A percentile compares a stretch with the other conserved stretches of the same genome.
Evolutionary conservation across 2,113 vertebrate genomes (phyloP).

Genomic region (Larimichthys crocea): DNA sequence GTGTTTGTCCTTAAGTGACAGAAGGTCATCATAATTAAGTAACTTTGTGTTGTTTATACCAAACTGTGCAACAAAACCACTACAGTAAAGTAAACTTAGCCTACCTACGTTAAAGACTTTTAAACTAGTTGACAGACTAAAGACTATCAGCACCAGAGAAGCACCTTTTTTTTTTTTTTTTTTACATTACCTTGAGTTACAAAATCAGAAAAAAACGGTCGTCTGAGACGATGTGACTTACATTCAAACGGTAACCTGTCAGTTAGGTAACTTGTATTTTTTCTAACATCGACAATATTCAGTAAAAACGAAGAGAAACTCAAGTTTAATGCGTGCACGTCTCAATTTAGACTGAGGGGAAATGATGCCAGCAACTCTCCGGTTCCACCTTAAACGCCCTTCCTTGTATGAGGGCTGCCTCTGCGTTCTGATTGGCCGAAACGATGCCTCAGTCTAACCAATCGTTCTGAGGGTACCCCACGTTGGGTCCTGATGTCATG

Average conservation of each 20-base stretch:
- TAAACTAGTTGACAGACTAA: background rate
- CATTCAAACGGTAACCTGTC: slow-evolving; percentile 6
- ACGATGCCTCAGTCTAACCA: slow-evolving; percentile 51
- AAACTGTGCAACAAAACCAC: background rate
- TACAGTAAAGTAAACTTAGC: background rate
- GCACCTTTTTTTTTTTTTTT: background rate
- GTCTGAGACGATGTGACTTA: background rate
- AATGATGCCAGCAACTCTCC: background rate
- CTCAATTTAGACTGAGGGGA: slow-evolving; percentile 60
- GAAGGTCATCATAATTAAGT: background rate
- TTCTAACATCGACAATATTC: slow-evolving; percentile 3
- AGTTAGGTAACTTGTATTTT: background rate
- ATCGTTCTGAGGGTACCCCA: slow-evolving; percentile 69
- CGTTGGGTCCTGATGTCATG: slow-evolving; percentile 80
- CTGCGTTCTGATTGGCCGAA: slow-evolving; percentile 69
- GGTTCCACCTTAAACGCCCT: slow-evolving; percentile 83
- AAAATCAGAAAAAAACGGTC: background rate
- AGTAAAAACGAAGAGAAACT: slow-evolving; percentile 12
- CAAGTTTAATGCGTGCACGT: slow-evolving; percentile 42
- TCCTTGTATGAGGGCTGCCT: slow-evolving; percentile 35
- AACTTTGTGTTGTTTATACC: no score
- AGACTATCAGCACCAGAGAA: background rate
- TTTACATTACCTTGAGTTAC: background rate
- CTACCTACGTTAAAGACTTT: background rate
- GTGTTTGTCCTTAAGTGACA: background rate